Percentiles rank a stretch among this genome's conserved stretches.
Conservation (phyloP, 2,113 vertebrate species). For the Nanorana parkeri region DNA sequence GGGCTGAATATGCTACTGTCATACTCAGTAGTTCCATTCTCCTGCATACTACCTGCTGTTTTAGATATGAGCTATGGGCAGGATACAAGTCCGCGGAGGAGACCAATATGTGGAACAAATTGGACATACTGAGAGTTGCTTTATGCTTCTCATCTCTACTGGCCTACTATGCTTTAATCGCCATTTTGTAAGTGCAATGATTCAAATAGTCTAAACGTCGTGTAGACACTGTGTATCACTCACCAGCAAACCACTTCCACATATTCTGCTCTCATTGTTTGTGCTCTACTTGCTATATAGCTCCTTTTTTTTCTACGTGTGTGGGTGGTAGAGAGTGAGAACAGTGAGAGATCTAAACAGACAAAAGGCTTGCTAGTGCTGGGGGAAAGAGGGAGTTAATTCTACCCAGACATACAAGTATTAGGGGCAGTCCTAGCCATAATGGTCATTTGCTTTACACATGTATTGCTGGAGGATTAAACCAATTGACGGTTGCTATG, state of each 20-base stretch:
- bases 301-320: neutral
- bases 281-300: neutral
- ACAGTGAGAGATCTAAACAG: neutral
- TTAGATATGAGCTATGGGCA: neutral
- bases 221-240: neutral
- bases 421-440: neutral
- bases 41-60: neutral
- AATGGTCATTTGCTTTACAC: slow-evolving; percentile 35
- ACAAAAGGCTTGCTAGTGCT: no score
- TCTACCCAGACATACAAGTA: neutral
- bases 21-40: slow-evolving; percentile 1
- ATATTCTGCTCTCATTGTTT: neutral
- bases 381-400: neutral
- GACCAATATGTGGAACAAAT: slow-evolving; percentile 25
- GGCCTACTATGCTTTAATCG: neutral
- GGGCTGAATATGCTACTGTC: neutral
- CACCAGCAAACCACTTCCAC: slow-evolving; percentile 13
- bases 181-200: slow-evolving; percentile 18
- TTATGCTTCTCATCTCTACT: neutral
- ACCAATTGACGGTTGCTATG: slow-evolving; percentile 44
- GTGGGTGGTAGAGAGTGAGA: neutral
- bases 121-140: neutral
- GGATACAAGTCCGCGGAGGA: slow-evolving; percentile 3
- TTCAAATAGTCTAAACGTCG: neutral
- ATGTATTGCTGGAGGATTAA: slow-evolving; percentile 32